phyloP scores from a whole-genome alignment of 2,797 vertebrate species.

The Crenuchus spilurus region DNA sequence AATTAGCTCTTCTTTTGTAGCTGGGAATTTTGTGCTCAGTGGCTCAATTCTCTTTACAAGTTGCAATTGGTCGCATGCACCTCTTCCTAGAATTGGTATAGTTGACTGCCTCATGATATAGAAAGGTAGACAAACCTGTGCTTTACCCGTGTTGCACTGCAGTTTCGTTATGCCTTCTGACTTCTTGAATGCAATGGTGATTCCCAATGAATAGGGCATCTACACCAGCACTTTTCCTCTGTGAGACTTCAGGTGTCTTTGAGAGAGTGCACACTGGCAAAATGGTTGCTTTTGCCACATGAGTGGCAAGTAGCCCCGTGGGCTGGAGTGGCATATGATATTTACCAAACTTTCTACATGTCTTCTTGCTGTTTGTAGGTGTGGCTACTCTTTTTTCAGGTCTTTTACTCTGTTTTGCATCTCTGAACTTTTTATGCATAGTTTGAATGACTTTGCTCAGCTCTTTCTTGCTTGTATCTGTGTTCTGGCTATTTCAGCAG shows the following conservation, averaged over 20 bases:
- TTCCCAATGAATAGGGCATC: no score
- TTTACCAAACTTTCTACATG: constrained; percentile 9
- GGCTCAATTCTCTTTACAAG: no score
- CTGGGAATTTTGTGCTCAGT: no score
- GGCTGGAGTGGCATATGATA: constrained; percentile 21
- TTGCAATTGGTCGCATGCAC: no score
- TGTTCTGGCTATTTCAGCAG: background rate
- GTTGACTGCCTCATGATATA: constrained; percentile 33
- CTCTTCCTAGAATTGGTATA: constrained; percentile 9
- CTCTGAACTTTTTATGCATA: constrained; percentile 7
- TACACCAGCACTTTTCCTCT: no score
- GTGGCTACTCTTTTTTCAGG: no score
- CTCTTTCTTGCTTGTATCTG: constrained; percentile 33
- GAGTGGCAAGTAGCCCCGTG: constrained; percentile 28
- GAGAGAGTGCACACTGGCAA: no score
- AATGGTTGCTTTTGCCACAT: no score
- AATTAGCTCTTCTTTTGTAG: no score
- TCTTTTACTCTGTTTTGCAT: background rate
- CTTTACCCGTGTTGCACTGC: no score
- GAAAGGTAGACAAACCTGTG: constrained; percentile 27
- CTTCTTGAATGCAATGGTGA: constrained; percentile 10
- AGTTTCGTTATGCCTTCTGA: constrained; percentile 24
- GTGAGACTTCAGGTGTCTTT: no score
- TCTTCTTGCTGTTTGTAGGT: background rate
- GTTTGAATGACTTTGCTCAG: constrained; percentile 7